Conservation (phyloP, 1,140 invertebrate genomes). For the Rhizoglyphus robini region DNA sequence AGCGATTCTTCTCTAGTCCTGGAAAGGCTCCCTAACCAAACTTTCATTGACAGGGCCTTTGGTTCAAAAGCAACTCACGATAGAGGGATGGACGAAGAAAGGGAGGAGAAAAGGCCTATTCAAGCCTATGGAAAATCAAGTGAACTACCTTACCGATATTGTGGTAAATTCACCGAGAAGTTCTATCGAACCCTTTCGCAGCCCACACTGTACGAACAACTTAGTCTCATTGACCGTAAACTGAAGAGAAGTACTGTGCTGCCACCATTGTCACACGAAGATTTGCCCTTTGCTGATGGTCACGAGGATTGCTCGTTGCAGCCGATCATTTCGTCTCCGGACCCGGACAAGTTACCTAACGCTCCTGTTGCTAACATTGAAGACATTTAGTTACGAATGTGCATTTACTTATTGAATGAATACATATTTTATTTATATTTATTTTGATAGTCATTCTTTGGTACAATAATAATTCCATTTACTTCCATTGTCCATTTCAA, state of each 20-base stretch:
- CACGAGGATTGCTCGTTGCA: neutral
- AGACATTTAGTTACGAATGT: neutral
- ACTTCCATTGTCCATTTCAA: no score
- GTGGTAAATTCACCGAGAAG: conserved; percentile 15
- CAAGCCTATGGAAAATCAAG: no score
- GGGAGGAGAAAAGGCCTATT: no score
- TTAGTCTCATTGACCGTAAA: neutral
- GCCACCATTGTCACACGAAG: neutral
- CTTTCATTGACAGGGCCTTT: no score
- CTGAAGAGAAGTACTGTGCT: neutral
- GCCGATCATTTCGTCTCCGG: neutral
- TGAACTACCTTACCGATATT: conserved; percentile 9
- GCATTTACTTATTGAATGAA: neutral
- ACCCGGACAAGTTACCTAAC: neutral
- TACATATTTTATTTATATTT: neutral
- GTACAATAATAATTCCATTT: no score
- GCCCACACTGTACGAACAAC: neutral
- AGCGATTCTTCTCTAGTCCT: no score
- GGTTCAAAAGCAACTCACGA: no score
- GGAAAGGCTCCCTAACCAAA: no score
- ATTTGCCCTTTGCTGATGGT: neutral
- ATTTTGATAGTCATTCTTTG: no score
- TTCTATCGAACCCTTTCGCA: conserved; percentile 16
- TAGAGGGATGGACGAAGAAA: no score
- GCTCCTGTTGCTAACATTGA: conserved; percentile 8